Conservation (phyloP, 2,888 invertebrate species). For the Bugulina stolonifera region DNA sequence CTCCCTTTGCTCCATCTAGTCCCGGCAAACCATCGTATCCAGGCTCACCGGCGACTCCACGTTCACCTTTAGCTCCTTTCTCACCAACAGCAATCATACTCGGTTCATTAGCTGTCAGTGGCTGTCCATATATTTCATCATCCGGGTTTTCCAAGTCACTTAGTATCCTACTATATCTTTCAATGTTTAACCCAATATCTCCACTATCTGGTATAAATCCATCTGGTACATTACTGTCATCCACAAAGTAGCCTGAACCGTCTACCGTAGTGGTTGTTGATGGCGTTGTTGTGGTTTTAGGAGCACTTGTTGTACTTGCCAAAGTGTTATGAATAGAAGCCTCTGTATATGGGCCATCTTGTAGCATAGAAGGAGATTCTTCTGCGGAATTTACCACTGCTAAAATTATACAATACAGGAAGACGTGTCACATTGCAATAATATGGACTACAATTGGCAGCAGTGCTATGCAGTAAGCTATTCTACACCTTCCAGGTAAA, state of each 20-base stretch:
- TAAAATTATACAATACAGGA: no score
- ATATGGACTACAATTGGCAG: no score
- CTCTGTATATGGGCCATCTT: neutral
- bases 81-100: neutral
- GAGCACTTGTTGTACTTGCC: neutral
- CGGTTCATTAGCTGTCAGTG: neutral
- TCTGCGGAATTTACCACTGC: neutral
- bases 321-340: neutral
- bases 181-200: neutral
- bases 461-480: no score
- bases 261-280: neutral
- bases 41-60: neutral
- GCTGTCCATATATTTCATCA: neutral
- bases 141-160: neutral
- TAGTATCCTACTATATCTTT: neutral
- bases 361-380: neutral
- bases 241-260: neutral
- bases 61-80: conserved; percentile 9
- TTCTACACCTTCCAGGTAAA: no score
- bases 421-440: no score
- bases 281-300: neutral
- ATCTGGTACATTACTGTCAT: neutral
- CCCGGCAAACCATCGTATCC: neutral
- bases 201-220: neutral
- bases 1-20: conserved; percentile 13